Conservation (phyloP, 2,888 invertebrate genomes). For the Amphimallon solstitiale region DNA sequence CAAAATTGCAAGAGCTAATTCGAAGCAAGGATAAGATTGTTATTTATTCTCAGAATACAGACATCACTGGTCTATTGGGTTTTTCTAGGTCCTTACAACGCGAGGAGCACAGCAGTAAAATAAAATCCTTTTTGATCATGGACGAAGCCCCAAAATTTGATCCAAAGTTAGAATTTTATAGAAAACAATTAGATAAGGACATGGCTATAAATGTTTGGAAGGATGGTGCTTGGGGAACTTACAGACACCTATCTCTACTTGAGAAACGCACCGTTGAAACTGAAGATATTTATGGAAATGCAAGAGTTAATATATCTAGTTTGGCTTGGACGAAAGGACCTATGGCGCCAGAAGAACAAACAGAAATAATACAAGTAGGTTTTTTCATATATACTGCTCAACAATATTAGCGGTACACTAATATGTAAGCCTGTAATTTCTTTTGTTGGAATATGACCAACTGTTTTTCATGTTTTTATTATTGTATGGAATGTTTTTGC, state of each 20-base stretch:
- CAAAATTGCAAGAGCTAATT: constrained; percentile 8
- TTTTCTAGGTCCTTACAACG: constrained; percentile 86
- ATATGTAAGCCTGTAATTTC: no score
- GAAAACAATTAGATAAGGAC: constrained; percentile 71
- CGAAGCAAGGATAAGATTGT: constrained; percentile 64
- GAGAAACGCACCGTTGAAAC: constrained; percentile 63
- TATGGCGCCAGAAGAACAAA: background rate
- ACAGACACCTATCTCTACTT: constrained; percentile 80
- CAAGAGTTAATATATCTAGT: constrained; percentile 87
- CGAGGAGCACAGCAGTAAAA: constrained; percentile 71
- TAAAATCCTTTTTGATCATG: constrained; percentile 60
- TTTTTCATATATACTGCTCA: no score
- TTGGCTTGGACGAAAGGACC: constrained; percentile 84
- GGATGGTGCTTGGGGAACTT: constrained; percentile 72
- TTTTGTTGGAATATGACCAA: no score
- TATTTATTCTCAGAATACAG: constrained; percentile 71
- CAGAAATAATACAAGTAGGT: constrained; percentile 3
- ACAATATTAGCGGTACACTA: no score
- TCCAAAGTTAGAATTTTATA: constrained; percentile 62
- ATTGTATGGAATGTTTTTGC: no score
- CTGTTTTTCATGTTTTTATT: no score
- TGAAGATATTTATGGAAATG: constrained; percentile 82
- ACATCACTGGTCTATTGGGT: constrained; percentile 86
- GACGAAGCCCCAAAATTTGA: constrained; percentile 28
- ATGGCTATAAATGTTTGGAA: constrained; percentile 82